Evolutionary conservation across 2,113 vertebrate genomes (phyloP), one percentile per base, ranked within the genome.

Genomic region (Aramus guarauna): DNA sequence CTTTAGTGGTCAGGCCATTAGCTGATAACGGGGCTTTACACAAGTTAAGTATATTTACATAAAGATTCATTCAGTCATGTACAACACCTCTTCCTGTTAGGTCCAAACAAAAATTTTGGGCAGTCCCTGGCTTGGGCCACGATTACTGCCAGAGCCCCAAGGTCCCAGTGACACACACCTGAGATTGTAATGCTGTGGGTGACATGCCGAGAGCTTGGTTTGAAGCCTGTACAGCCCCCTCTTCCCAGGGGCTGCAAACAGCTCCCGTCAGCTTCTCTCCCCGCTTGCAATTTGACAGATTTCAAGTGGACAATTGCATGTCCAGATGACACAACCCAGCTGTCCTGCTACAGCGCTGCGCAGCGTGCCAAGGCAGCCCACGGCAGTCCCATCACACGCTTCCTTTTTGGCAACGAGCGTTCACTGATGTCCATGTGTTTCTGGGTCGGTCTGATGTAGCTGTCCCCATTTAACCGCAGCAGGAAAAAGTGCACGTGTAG

Each of bases 361-460:
- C 36, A 4, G 30, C 5, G 3, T 26, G 86, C 91, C 93, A 92
- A 78, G 72, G 19, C 62, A 82, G 64, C 73, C 75, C 55, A 37
- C n/a, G 2, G 73, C 34, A 56, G 66, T 39, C 66, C 74, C 78
- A 68, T 27, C 73, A 41, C 50, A 83, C 19, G 16, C 56, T 92
- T 97, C 90, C 77, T 94, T 85, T 94, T 37, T 85, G 78, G 77
- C 88, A 75, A 30, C 8, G 68, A 30, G 27, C 19, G 6, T 88
- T 95, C 32, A 50, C 60, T 14, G 83, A 85, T 0, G 63, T 23
- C 43, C 75, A 47, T 20, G 22, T 95, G 89, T 64, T 84, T 66
- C 59, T 75, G 76, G 11, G 29, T 43, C 64, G 78, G 63, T 15
- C 39, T 30, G 82, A 20, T 34, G 50, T 18, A 52, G 93, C 69